These are phyloP conservation scores for Odontocerum albicorne DNA, from an alignment of 2,888 invertebrate genomes.

Conservation along the genomic window DNA sequence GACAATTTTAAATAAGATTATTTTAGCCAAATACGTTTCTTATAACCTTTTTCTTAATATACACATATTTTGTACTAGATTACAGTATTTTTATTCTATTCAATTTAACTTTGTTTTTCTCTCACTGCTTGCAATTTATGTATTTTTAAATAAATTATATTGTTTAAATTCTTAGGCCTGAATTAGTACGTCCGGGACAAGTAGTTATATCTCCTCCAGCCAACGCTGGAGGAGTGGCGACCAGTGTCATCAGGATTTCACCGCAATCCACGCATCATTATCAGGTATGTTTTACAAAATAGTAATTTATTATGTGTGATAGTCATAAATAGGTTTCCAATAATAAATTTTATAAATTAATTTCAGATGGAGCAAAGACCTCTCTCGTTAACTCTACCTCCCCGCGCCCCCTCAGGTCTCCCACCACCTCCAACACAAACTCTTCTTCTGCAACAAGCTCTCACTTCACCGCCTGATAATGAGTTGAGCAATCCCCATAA, in stretches of 20 bases:
- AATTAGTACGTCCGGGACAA: conserved; percentile 66
- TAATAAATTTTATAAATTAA: too few species aligned
- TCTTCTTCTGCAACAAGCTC: conserved; percentile 50
- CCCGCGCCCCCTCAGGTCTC: conserved; percentile 5
- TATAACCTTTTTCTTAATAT: too few species aligned
- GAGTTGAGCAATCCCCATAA: conserved; percentile 34
- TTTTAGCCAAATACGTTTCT: neutral
- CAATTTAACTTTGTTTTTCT: too few species aligned
- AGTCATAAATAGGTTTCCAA: too few species aligned
- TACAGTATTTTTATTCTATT: too few species aligned
- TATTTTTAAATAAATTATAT: too few species aligned
- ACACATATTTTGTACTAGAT: too few species aligned
- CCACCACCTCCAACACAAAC: conserved; percentile 38
- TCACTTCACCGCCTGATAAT: conserved; percentile 45
- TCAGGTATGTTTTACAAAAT: conserved; percentile 49
- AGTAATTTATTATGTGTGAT: too few species aligned
- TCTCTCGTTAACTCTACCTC: conserved; percentile 23
- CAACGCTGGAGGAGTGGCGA: conserved; percentile 58
- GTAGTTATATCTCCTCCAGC: conserved; percentile 46
- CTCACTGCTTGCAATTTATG: too few species aligned
- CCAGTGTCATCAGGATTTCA: conserved; percentile 84
- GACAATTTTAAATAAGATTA: too few species aligned
- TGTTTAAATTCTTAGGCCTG: conserved; percentile 62
- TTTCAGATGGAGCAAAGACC: conserved; percentile 49
- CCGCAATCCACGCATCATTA: conserved; percentile 55